These are phyloP conservation scores for Mythimna albipuncta DNA, from an alignment of 2,888 invertebrate species.

Conservation along the genomic window DNA sequence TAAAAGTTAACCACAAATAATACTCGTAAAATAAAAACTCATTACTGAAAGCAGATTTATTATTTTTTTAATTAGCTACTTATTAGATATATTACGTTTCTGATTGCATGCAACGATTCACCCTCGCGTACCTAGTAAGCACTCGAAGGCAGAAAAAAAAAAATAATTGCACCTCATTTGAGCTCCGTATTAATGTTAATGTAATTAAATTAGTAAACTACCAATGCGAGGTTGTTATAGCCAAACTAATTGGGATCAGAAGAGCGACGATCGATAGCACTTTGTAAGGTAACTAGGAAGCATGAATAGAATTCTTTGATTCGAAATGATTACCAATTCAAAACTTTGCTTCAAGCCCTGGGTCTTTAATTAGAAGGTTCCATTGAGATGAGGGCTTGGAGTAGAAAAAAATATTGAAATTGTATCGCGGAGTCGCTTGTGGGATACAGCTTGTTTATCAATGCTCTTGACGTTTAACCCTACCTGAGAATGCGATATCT, in stretches of 20 bases:
- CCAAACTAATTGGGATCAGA: constrained; percentile 79
- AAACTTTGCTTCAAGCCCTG: constrained; percentile 78
- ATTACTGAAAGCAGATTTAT: not conserved
- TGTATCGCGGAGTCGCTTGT: constrained; percentile 62
- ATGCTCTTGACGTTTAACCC: constrained; percentile 33
- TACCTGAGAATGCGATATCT: constrained; percentile 20
- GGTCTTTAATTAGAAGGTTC: constrained; percentile 85
- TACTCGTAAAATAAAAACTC: not conserved
- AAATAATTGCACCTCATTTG: constrained; percentile 47
- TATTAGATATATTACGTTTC: constrained; percentile 24
- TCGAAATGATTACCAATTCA: constrained; percentile 88
- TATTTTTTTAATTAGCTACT: constrained; percentile 20
- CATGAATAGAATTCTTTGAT: constrained; percentile 83
- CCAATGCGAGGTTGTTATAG: constrained; percentile 60
- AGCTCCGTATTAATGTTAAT: constrained; percentile 40
- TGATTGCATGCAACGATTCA: constrained; percentile 34
- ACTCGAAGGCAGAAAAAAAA: constrained; percentile 24
- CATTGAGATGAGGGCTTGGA: constrained; percentile 63
- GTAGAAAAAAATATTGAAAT: constrained; percentile 72
- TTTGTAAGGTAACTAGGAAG: constrained; percentile 70
- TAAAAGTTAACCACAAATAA: not conserved
- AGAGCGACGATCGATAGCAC: constrained; percentile 59
- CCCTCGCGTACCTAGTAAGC: constrained; percentile 13
- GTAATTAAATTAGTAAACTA: constrained; percentile 50
- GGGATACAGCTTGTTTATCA: constrained; percentile 40